Percentiles rank a stretch among this genome's conserved stretches.
Evolutionary conservation across 2,113 vertebrate genomes (phyloP).

Genomic region (Bufo bufo): DNA sequence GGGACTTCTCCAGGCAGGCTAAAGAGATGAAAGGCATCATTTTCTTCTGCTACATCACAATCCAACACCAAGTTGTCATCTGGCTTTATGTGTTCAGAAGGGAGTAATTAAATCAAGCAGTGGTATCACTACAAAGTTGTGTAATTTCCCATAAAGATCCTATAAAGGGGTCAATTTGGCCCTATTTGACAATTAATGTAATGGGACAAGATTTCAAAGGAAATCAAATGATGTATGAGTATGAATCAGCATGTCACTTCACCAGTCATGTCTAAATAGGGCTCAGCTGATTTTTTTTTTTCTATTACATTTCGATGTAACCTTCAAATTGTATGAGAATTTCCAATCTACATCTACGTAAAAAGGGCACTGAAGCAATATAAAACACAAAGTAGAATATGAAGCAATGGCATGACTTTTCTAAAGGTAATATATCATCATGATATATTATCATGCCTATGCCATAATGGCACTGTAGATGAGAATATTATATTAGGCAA

Average conservation of each 20-base stretch:
- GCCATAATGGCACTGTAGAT: not conserved
- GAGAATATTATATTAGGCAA: slow-evolving; percentile 4
- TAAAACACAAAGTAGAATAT: slow-evolving; percentile 30
- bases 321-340: slow-evolving; percentile 43
- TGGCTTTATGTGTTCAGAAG: slow-evolving; percentile 49
- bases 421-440: slow-evolving; percentile 31
- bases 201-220: not conserved
- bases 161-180: slow-evolving; percentile 37
- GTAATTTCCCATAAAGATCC: slow-evolving; percentile 49
- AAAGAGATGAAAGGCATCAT: slow-evolving; percentile 51
- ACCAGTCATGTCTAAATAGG: slow-evolving; percentile 9
- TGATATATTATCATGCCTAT: slow-evolving; percentile 18
- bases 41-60: slow-evolving; percentile 39
- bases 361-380: slow-evolving; percentile 26
- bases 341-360: slow-evolving; percentile 30
- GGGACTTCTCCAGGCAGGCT: slow-evolving; percentile 39
- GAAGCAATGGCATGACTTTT: not conserved
- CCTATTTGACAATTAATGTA: slow-evolving; percentile 38
- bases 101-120: slow-evolving; percentile 50
- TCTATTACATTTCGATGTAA: slow-evolving; percentile 37
- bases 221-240: slow-evolving; percentile 23
- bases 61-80: slow-evolving; percentile 46
- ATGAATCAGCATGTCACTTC: slow-evolving; percentile 17
- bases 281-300: not conserved
- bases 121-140: slow-evolving; percentile 44